Conservation (phyloP, 2,797 vertebrate genomes). For the Pangasius sanitwongsei region DNA sequence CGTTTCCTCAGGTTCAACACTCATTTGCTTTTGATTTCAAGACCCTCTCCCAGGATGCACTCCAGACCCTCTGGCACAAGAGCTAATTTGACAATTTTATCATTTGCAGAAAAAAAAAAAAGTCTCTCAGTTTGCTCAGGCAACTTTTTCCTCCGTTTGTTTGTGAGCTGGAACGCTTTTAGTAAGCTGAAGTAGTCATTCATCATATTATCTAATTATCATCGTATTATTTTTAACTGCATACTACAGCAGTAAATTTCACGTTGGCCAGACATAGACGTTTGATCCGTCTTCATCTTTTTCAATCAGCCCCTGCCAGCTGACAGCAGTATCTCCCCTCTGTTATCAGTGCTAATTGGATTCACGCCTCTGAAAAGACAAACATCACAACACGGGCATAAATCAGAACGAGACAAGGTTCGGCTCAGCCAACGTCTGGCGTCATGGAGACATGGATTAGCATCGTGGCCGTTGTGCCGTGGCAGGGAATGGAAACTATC, state of each 20-base stretch:
- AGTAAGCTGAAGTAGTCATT: not conserved
- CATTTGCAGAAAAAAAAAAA: slow-evolving; percentile 11
- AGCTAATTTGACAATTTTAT: slow-evolving; percentile 26
- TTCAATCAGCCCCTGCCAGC: not conserved
- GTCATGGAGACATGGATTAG: slow-evolving; percentile 92
- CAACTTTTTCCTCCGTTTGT: slow-evolving; percentile 5
- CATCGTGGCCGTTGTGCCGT: slow-evolving; percentile 79
- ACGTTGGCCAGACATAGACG: not conserved
- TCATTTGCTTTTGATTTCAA: not conserved
- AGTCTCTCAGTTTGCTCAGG: not conserved
- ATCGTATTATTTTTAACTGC: not conserved
- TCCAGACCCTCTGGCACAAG: slow-evolving; percentile 42
- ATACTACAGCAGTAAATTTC: not conserved
- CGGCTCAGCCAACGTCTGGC: slow-evolving; percentile 85
- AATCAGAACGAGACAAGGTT: slow-evolving; percentile 79
- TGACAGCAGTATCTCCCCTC: slow-evolving; percentile 9
- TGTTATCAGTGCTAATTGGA: slow-evolving; percentile 67
- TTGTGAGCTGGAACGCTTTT: not conserved
- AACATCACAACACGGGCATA: slow-evolving; percentile 71
- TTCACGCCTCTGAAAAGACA: slow-evolving; percentile 79
- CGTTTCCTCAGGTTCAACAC: slow-evolving; percentile 63
- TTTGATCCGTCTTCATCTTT: slow-evolving; percentile 16
- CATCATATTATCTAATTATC: not conserved
- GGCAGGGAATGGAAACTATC: slow-evolving; percentile 86
- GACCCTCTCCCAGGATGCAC: slow-evolving; percentile 20